Evolutionary conservation across 2,888 invertebrate genomes (phyloP), one percentile per base, ranked within the genome.

Genomic region (Ceriagrion tenellum): DNA sequence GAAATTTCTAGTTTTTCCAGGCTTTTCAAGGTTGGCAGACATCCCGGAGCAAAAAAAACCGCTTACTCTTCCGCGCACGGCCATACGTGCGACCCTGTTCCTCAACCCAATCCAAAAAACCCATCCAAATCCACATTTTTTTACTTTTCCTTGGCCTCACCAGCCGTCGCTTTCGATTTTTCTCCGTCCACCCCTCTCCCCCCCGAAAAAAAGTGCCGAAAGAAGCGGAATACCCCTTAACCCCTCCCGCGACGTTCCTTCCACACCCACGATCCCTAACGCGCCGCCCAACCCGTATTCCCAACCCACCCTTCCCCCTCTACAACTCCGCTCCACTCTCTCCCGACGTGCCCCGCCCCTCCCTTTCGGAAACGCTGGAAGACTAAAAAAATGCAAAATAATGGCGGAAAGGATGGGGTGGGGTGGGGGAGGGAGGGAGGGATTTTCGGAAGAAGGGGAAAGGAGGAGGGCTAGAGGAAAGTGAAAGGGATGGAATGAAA

Each of bases 311-410:
- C 74, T 30, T 30, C 12, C 10, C 10, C n/a, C 30, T 30, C 69
- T 23, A 8, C 8, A 69, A 69, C n/a, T n/a, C 69, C 69, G 10
- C 69, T 8, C 69, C 69, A n/a, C 69, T 10, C 10, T 69, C n/a
- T 2, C 59, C 59, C 59, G 59, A 20, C 59, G 1, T 10, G 20
- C 59, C 47, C 59, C 69, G 69, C n/a, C 35, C 16, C 81, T 13
- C 13, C 30, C 81, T 35, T 30, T 35, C 26, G 81, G 81, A 26
- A 81, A 81, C 18, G 26, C 81, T 23, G 81, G 81, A 35, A 81
- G 81, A 81, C 81, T 81, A 81, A 81, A 81, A 81, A 81, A 81
- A 35, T 81, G 35, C 30, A 81, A 81, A 81, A 35, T 81, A 35
- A 35, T 30, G 35, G 35, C 12, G 35, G 35, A n/a, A 13, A 0